These are phyloP conservation scores for Drosophila rufa DNA, from an alignment of 1,140 invertebrate species.

Conservation along the genomic window DNA sequence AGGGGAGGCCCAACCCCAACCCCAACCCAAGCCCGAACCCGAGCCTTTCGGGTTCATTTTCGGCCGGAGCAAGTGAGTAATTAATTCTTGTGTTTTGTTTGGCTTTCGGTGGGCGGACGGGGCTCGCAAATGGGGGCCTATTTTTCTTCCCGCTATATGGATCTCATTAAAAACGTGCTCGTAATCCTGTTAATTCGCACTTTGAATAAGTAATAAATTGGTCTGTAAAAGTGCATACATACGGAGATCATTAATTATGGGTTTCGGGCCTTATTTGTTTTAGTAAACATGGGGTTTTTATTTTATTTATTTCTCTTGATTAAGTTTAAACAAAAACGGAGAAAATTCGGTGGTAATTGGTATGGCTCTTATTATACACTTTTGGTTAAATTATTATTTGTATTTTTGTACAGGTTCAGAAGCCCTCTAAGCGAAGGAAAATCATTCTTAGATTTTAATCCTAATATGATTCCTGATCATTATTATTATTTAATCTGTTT, in stretches of 20 bases:
- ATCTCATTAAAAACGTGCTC: slow-evolving; percentile 19
- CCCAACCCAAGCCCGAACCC: background rate
- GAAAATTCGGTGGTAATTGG: no score
- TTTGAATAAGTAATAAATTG: slow-evolving; percentile 13
- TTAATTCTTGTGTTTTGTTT: slow-evolving; percentile 50
- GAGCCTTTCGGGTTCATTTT: slow-evolving; percentile 29
- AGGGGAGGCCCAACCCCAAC: background rate
- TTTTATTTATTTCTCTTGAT: background rate
- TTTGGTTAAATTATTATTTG: no score
- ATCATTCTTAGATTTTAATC: no score
- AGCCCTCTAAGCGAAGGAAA: no score
- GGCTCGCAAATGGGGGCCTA: slow-evolving; percentile 11
- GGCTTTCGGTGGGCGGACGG: slow-evolving; percentile 22
- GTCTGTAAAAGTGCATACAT: background rate
- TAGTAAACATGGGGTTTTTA: background rate
- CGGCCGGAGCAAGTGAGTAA: slow-evolving; percentile 39
- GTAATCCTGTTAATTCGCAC: slow-evolving; percentile 5
- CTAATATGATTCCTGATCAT: no score
- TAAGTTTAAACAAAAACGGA: background rate
- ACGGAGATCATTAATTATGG: slow-evolving; percentile 1
- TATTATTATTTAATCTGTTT: no score
- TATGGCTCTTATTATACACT: no score
- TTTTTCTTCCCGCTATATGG: slow-evolving; percentile 34
- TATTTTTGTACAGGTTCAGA: no score
- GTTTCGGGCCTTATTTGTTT: background rate